phyloP scores from a whole-genome alignment of 2,888 invertebrate genomes.

The Quadroppia sp. region DNA sequence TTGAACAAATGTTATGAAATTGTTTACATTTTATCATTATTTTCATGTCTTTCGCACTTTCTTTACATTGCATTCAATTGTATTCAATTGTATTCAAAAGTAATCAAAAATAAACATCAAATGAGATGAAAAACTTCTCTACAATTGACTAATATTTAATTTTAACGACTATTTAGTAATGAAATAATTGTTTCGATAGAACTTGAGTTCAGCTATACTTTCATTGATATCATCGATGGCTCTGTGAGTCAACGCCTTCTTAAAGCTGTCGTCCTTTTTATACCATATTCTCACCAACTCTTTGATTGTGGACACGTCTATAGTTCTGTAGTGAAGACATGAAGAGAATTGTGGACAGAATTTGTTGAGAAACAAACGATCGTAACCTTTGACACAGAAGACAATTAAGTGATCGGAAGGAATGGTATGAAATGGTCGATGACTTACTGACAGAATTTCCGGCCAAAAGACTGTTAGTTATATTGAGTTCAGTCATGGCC shows the following conservation, averaged over 20 bases:
- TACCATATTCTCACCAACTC: conserved; percentile 66
- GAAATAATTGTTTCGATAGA: conserved; percentile 68
- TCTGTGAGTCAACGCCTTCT: conserved; percentile 64
- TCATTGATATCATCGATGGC: conserved; percentile 65
- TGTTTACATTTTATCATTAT: background rate
- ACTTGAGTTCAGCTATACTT: conserved; percentile 75
- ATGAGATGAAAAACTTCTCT: background rate
- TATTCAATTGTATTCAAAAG: background rate
- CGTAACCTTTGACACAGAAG: conserved; percentile 64
- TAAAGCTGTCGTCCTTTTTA: conserved; percentile 57
- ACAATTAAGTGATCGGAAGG: background rate
- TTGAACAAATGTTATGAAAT: background rate
- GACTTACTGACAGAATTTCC: conserved; percentile 66
- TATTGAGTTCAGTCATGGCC: conserved; percentile 27
- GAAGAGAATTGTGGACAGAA: conserved; percentile 73
- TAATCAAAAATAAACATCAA: background rate
- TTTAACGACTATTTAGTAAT: conserved; percentile 50
- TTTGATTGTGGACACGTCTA: conserved; percentile 87
- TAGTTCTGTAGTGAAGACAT: conserved; percentile 83
- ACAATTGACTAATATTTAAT: background rate
- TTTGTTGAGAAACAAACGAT: conserved; percentile 72
- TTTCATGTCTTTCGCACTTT: background rate
- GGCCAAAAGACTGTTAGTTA: conserved; percentile 58
- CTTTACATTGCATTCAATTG: background rate
- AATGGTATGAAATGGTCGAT: background rate